These are phyloP conservation scores for Leptinotarsa peninsularis DNA, from an alignment of 2,888 invertebrate genomes.

Conservation along the genomic window DNA sequence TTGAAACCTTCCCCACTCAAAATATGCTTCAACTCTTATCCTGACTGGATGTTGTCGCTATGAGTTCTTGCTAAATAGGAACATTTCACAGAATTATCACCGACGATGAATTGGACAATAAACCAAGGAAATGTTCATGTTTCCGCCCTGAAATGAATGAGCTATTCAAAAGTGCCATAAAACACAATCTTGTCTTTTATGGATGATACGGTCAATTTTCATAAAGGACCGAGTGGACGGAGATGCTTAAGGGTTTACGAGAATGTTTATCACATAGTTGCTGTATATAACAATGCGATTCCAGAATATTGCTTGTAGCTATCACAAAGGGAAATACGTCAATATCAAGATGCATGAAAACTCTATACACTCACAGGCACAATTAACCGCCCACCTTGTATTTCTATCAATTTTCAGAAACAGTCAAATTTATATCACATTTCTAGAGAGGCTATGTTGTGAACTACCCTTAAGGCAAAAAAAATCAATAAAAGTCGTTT, in stretches of 20 bases:
- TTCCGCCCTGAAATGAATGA: background rate
- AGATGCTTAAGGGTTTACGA: background rate
- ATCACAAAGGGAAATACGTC: too few relatives aligned
- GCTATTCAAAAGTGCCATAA: background rate
- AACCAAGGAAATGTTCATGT: background rate
- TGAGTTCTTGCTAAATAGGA: conserved; percentile 2
- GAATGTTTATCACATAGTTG: background rate
- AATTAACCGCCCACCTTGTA: too few relatives aligned
- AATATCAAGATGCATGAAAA: too few relatives aligned
- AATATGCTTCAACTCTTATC: too few relatives aligned
- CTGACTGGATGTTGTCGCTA: background rate
- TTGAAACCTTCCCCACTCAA: too few relatives aligned
- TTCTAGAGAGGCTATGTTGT: too few relatives aligned
- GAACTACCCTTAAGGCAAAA: too few relatives aligned
- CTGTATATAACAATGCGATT: background rate
- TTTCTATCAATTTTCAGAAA: too few relatives aligned
- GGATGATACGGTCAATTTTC: background rate
- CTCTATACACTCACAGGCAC: too few relatives aligned
- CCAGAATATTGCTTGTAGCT: background rate
- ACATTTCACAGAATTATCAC: conserved; percentile 4
- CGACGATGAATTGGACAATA: conserved; percentile 10
- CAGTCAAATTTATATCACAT: too few relatives aligned
- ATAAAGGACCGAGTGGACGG: background rate
- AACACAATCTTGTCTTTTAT: conserved; percentile 10
- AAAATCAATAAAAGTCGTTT: too few relatives aligned